phyloP scores from a whole-genome alignment of 2,888 invertebrate species.

The Pimpla rufipes region DNA sequence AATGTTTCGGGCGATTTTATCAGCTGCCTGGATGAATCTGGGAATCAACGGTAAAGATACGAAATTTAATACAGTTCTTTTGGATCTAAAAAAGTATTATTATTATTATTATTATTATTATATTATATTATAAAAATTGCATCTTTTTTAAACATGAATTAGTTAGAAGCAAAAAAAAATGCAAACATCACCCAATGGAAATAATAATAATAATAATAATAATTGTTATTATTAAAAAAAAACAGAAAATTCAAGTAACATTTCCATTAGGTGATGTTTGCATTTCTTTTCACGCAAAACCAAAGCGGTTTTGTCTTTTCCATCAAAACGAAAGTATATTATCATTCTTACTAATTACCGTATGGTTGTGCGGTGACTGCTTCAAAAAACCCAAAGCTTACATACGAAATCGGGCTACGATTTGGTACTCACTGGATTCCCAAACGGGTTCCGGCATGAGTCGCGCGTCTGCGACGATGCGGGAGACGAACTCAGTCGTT shows the following conservation, averaged over 20 bases:
- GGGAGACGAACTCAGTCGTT: background rate
- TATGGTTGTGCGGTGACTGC: no score
- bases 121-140: background rate
- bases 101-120: background rate
- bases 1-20: slow-evolving; percentile 22
- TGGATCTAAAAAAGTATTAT: background rate
- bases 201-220: no score
- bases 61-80: background rate
- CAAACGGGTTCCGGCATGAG: background rate
- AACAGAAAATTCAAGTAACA: no score
- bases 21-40: slow-evolving; percentile 20
- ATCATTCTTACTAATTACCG: no score
- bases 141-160: no score
- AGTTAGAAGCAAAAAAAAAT: no score
- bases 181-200: no score
- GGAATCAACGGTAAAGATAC: background rate
- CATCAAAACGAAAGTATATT: no score
- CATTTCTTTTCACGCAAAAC: no score
- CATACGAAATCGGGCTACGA: background rate
- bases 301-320: no score
- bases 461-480: background rate
- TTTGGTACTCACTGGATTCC: background rate
- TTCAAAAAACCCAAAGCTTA: background rate
- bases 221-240: no score
- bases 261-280: no score